Base-by-base conservation (phyloP, 2,113 vertebrate genomes). In the Pachyramphus minor region DNA sequence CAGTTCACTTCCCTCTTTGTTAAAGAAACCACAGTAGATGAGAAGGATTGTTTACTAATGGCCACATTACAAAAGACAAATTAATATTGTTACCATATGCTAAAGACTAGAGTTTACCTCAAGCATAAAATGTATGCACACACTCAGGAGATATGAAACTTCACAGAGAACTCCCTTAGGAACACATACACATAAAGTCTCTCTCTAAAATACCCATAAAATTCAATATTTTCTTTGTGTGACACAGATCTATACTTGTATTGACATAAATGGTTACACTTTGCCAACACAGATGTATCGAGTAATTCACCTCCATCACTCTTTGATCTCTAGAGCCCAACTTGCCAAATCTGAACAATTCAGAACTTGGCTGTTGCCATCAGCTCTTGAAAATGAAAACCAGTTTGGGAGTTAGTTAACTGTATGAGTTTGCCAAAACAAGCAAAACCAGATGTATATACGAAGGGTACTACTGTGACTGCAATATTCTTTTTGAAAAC, bases 221-320 rank as follows among this genome's bases (percentile, higher is more conserved):
- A 97, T 84, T 95, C 87, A 95, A 9, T 97, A 95, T 98, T 98
- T 98, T 97, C 90, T 94, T 96, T 93, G 73, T 91, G 60, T 96
- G 98, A 97, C 95, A 97, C 4, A 93, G 93, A 98, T 93, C 93
- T 97, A 97, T 94, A 96, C 89, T 96, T 93, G 69, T 41, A 97
- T 76, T 96, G 96, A 96, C 95, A 97, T 91, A 95, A 97, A 95
- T 83, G 80, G 93, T 91, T 97, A 97, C 13, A 74, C 76, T 84
- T 93, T 97, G 96, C 98, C 97, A 97, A 95, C 95, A 97, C 56
- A 96, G 85, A 97, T 95, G 84, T 84, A 97, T 95, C 12, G 91
- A 97, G 79, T 69, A 90, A 97, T 97, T 97, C 96, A 95, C 95
- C 82, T 97, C 95, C 72, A 74, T 96, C 84, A 77, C 31, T 95